A percentile compares a stretch with the other conserved stretches of the same genome.
phyloP scores from a whole-genome alignment of 2,888 invertebrate genomes.

The Acrobasis consociella region DNA sequence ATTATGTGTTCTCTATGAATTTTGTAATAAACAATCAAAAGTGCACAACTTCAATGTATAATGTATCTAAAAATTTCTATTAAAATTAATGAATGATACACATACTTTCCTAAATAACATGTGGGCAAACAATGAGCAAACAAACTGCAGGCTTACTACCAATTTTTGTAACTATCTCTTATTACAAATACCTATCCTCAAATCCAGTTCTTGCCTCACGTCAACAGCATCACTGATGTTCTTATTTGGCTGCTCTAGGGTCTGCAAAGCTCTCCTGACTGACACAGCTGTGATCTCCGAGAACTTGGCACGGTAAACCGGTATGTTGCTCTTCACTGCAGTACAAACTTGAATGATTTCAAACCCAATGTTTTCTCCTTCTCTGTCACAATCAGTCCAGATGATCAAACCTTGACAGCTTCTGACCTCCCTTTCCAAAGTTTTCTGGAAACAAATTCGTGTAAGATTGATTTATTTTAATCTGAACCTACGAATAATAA shows the following conservation, averaged over 20 bases:
- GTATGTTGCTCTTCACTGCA: conserved; percentile 87
- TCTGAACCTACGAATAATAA: too few relatives aligned
- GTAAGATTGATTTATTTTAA: too few relatives aligned
- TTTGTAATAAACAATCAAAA: too few relatives aligned
- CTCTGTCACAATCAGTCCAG: conserved; percentile 99
- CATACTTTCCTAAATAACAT: too few relatives aligned
- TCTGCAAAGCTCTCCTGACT: conserved; percentile 90
- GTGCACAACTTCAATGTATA: too few relatives aligned
- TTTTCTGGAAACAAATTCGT: conserved; percentile 74
- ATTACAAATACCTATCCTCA: conserved; percentile 91
- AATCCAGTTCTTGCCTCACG: conserved; percentile 94
- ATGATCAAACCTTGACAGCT: conserved; percentile 91
- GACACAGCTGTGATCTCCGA: conserved; percentile 97
- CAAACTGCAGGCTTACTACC: too few relatives aligned
- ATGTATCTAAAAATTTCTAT: too few relatives aligned
- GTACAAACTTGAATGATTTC: conserved; percentile 97
- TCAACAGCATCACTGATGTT: conserved; percentile 96
- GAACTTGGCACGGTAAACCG: conserved; percentile 93
- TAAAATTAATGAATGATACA: too few relatives aligned
- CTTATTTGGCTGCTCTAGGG: conserved; percentile 90
- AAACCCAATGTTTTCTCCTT: conserved; percentile 99
- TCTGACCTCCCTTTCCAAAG: conserved; percentile 86
- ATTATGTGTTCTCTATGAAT: too few relatives aligned
- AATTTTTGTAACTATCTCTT: background rate
- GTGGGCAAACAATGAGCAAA: too few relatives aligned